phyloP scores from a whole-genome alignment of 2,113 vertebrate species.

The Ceyx margarethae region DNA sequence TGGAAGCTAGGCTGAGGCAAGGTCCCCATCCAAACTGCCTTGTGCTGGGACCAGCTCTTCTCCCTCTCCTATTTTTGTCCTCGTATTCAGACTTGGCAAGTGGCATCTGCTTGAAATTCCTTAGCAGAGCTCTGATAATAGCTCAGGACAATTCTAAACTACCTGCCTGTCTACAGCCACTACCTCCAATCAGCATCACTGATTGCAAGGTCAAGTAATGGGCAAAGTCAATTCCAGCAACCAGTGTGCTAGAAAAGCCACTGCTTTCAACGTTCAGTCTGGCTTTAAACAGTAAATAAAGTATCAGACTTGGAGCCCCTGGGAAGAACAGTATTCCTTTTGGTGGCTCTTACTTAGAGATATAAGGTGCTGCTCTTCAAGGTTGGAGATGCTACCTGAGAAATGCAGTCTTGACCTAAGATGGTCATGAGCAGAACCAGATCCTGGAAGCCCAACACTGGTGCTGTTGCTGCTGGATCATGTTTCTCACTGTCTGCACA shows the following conservation, averaged over 20 bases:
- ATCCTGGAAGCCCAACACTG: accelerated
- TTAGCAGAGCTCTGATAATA: not conserved
- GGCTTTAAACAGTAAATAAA: not conserved
- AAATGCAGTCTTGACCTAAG: not conserved
- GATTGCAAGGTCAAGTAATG: not conserved
- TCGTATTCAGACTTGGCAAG: not conserved
- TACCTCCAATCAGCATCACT: not conserved
- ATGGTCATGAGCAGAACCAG: not conserved
- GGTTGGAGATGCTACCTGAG: not conserved
- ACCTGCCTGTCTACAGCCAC: not conserved
- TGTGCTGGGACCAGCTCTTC: not conserved
- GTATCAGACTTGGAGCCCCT: not conserved
- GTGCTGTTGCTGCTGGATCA: not conserved
- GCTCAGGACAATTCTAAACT: not conserved
- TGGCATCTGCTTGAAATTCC: not conserved
- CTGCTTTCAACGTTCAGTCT: not conserved
- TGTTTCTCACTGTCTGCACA: accelerated
- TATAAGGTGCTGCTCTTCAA: not conserved
- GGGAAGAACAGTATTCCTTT: not conserved
- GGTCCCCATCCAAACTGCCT: too few species aligned
- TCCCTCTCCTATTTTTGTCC: not conserved
- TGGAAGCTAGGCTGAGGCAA: not conserved
- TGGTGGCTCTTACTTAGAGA: not conserved
- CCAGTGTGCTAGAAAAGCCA: not conserved
- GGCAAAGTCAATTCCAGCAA: too few species aligned